Evolutionary conservation across 2,797 vertebrate species (phyloP).

Genomic region (Cephalopachus bancanus): DNA sequence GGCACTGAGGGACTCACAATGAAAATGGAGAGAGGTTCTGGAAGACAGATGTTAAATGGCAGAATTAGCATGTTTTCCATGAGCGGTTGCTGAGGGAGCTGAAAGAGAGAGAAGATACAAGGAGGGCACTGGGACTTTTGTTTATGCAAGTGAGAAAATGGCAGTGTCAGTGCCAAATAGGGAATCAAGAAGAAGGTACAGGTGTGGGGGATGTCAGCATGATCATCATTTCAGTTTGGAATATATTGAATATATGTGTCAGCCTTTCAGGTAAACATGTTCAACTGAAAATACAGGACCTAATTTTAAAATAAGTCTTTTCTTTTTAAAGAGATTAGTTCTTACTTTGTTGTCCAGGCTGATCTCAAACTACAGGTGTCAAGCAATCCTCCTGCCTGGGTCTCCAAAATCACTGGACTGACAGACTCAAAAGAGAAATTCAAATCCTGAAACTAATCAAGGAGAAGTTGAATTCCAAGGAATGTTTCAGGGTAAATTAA

Average conservation of each 20-base stretch:
- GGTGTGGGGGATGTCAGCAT: no score
- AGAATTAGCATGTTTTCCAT: neutral
- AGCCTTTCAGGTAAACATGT: neutral
- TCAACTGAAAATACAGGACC: neutral
- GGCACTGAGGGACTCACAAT: no score
- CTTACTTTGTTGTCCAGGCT: neutral
- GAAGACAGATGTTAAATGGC: neutral
- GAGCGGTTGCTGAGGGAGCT: neutral
- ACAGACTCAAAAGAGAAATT: neutral
- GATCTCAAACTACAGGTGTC: neutral
- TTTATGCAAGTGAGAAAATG: neutral
- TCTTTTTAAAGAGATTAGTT: no score
- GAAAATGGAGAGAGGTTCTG: neutral
- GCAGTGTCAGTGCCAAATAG: no score
- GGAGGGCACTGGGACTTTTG: neutral
- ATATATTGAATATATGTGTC: neutral
- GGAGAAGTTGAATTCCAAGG: neutral
- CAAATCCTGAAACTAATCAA: slow-evolving; percentile 17
- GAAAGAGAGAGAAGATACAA: neutral
- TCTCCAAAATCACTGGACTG: neutral
- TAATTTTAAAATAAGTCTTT: neutral
- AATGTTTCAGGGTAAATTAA: slow-evolving; percentile 31
- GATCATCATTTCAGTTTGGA: neutral
- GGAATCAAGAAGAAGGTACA: neutral
- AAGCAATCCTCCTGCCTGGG: neutral